Evolutionary conservation across 2,888 invertebrate genomes (phyloP), one percentile per base, ranked within the genome.

Genomic region (Sepiola atlantica): DNA sequence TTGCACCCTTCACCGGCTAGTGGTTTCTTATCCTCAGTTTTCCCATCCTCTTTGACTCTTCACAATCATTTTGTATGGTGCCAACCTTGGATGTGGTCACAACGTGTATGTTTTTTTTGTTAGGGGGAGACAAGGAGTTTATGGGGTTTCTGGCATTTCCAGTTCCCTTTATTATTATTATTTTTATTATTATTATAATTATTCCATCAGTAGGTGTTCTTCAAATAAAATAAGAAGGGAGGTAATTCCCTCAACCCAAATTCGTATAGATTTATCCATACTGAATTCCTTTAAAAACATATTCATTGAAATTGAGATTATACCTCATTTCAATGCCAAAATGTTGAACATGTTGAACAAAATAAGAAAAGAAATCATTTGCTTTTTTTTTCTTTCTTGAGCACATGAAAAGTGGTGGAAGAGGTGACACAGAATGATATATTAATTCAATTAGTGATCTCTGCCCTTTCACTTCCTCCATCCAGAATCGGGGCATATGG

Each of bases 381-480:
- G n/a, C 4, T 32, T n/a, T 77, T 77, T n/a, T 2, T n/a, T 32
- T 14, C 12, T 77, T n/a, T 32, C 20, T 77, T 77, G n/a, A 77
- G 18, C n/a, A 3, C 77, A n/a, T n/a, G 77, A 18, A 32, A 14
- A 77, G 77, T 77, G 14, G 77, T 77, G 77, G n/a, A 77, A 32
- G 18, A 77, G 32, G 77, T 77, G 77, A n/a, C 77, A 77, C n/a
- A 77, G 1, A 77, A 32, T 77, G 77, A 77, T 77, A 32, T 77
- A 77, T 77, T n/a, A 32, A 77, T 77, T 77, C 77, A 77, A 77
- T 77, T 77, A 77, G 77, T 77, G 77, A 77, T 77, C 77, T 77
- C 14, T 77, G n/a, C 77, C 77, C 77, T 77, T 4, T 77, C 16
- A 77, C n/a, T n/a, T 77, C 16, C n/a, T 77, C 16, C 16, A 18